phyloP scores from a whole-genome alignment of 2,113 vertebrate species.

The Geococcyx californianus region DNA sequence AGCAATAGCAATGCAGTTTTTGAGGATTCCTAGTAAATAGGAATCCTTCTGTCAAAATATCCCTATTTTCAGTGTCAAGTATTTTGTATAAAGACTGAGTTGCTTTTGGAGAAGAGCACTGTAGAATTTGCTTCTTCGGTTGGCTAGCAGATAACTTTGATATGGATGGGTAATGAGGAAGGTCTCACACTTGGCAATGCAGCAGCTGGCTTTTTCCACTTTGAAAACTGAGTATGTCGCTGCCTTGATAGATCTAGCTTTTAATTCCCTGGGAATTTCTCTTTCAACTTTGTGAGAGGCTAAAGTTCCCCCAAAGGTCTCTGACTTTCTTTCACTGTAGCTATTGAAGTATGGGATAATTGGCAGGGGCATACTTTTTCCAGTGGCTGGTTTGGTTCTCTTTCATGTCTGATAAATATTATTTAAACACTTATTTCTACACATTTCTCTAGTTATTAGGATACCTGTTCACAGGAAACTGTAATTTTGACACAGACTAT shows the following conservation, averaged over 20 bases:
- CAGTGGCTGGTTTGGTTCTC: neutral
- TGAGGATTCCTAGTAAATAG: neutral
- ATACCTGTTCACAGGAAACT: neutral
- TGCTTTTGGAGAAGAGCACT: neutral
- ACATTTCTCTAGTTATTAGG: neutral
- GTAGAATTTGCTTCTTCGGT: neutral
- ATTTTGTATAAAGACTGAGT: neutral
- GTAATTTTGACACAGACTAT: neutral
- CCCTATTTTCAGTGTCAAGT: neutral
- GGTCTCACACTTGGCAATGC: constrained; percentile 1
- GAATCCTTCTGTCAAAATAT: neutral
- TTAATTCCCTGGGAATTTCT: constrained; percentile 52
- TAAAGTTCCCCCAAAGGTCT: constrained; percentile 31
- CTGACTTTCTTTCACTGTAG: neutral
- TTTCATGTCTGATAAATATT: constrained; percentile 25
- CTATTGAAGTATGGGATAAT: constrained; percentile 15
- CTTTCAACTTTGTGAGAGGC: constrained; percentile 41
- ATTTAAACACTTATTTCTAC: neutral
- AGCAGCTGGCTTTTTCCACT: constrained; percentile 65
- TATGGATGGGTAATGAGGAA: neutral
- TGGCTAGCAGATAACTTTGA: neutral
- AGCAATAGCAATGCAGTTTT: neutral
- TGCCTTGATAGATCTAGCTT: constrained; percentile 14
- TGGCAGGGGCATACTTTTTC: neutral
- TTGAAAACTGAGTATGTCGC: constrained; percentile 42